These are phyloP conservation scores for Acipenser ruthenus DNA, from an alignment of 2,797 vertebrate species.

Conservation along the genomic window DNA sequence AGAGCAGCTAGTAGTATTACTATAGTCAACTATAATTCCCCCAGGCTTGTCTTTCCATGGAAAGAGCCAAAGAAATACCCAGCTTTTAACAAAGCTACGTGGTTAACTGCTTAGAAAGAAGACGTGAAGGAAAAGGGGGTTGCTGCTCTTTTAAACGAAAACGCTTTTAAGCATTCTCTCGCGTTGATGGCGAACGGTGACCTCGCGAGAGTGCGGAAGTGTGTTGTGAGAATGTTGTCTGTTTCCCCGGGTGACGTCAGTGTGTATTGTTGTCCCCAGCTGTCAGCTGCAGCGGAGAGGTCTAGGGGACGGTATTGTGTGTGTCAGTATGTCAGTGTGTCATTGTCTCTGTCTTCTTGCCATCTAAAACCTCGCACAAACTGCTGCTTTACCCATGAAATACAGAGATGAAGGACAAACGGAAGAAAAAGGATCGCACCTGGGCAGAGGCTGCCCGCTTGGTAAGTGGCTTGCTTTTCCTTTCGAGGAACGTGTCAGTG, in stretches of 20 bases:
- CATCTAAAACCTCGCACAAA: constrained; percentile 6
- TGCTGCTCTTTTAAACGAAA: background rate
- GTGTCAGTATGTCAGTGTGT: constrained; percentile 37
- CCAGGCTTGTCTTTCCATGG: too few relatives aligned
- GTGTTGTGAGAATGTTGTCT: constrained; percentile 7
- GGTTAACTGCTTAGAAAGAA: too few relatives aligned
- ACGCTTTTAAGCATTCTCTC: background rate
- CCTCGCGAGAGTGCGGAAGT: constrained; percentile 14
- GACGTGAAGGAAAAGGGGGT: background rate
- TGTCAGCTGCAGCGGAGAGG: constrained; percentile 36
- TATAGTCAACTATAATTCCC: too few relatives aligned
- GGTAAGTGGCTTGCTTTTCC: constrained; percentile 38
- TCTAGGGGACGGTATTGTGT: constrained; percentile 14
- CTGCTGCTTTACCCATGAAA: constrained; percentile 50
- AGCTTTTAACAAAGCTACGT: too few relatives aligned
- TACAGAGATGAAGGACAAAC: constrained; percentile 77
- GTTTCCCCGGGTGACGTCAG: constrained; percentile 44
- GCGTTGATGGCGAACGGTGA: constrained; percentile 7
- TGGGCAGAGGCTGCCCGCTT: constrained; percentile 72
- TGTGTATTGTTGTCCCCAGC: constrained; percentile 55
- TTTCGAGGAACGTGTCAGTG: constrained; percentile 8
- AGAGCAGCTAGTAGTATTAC: too few relatives aligned
- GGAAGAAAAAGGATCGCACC: constrained; percentile 77
- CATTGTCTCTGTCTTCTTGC: constrained; percentile 39
- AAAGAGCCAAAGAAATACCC: too few relatives aligned